Evolutionary conservation across 2,888 invertebrate species (phyloP).

Genomic region (Diogma glabrata): DNA sequence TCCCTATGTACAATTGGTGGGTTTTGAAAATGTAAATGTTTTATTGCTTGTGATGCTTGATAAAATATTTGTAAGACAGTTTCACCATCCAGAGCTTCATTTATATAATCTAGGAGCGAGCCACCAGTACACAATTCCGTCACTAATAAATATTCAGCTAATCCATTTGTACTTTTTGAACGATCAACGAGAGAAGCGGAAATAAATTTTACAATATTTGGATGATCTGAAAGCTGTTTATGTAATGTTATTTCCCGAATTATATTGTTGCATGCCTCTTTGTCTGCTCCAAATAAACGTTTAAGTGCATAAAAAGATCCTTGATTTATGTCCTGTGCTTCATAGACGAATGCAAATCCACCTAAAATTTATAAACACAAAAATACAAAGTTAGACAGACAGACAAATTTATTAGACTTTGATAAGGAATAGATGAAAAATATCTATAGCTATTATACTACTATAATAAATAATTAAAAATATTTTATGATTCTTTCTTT

Average conservation of each 20-base stretch:
- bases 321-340: slow-evolving; percentile 76
- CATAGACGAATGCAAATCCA: slow-evolving; percentile 92
- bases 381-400: no score
- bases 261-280: slow-evolving; percentile 65
- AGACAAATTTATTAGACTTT: no score
- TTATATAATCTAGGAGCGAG: slow-evolving; percentile 32
- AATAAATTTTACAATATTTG: slow-evolving; percentile 82
- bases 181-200: slow-evolving; percentile 73
- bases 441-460: no score
- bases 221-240: slow-evolving; percentile 84
- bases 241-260: slow-evolving; percentile 72
- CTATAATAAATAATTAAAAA: no score
- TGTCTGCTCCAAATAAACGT: slow-evolving; percentile 72
- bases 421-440: no score
- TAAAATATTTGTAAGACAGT: slow-evolving; percentile 77
- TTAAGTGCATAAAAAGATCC: slow-evolving; percentile 90
- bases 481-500: no score
- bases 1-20: slow-evolving; percentile 93
- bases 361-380: no score
- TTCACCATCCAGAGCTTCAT: slow-evolving; percentile 33
- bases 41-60: slow-evolving; percentile 80
- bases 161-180: slow-evolving; percentile 64
- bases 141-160: slow-evolving; percentile 80
- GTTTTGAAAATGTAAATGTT: slow-evolving; percentile 83
- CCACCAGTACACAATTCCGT: slow-evolving; percentile 76